Evolutionary conservation across 2,113 vertebrate species (phyloP).

Genomic region (Ptyas mucosa): DNA sequence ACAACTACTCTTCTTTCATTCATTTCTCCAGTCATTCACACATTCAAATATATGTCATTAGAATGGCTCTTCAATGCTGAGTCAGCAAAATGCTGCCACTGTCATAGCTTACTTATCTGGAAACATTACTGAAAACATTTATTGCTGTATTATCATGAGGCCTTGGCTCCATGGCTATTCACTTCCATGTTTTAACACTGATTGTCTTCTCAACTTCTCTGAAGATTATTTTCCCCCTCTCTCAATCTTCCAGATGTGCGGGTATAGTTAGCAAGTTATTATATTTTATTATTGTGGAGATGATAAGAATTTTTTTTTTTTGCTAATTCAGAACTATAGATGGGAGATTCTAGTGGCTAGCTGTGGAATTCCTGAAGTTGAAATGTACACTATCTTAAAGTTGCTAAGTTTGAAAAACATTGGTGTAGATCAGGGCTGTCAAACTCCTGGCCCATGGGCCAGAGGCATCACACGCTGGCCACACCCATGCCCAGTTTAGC

Average conservation of each 20-base stretch:
- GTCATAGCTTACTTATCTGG: neutral
- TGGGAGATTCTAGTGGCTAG: neutral
- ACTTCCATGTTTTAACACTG: neutral
- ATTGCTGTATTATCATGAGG: neutral
- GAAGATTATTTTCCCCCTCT: neutral
- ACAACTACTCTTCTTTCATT: neutral
- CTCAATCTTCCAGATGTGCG: neutral
- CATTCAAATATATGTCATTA: neutral
- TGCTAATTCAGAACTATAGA: neutral
- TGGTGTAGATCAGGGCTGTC: neutral
- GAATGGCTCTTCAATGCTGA: neutral
- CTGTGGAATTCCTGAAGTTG: neutral
- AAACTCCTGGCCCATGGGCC: no score
- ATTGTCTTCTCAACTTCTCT: neutral
- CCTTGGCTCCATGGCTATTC: neutral
- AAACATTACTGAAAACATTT: neutral
- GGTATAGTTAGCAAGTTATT: neutral
- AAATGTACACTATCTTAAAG: neutral
- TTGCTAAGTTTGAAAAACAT: neutral
- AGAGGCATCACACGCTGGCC: no score
- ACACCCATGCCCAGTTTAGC: no score
- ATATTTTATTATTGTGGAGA: neutral
- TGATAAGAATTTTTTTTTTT: neutral
- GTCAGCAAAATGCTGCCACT: neutral
- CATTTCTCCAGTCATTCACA: neutral